These are phyloP conservation scores for Antennarius maculatus DNA, from an alignment of 2,797 vertebrate species.

Conservation along the genomic window DNA sequence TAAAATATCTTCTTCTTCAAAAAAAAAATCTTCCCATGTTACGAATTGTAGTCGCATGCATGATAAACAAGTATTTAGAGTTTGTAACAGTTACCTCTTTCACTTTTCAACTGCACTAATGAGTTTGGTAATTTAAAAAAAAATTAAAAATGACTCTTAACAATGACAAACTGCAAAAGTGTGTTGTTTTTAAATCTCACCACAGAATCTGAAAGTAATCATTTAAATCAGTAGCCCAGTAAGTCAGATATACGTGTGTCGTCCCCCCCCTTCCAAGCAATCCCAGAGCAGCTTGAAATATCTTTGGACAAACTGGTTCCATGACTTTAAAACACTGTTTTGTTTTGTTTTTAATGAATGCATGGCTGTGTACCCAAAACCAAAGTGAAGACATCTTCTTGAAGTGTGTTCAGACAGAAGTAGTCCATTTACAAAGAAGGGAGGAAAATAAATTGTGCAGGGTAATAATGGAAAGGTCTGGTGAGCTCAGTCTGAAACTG, in stretches of 20 bases:
- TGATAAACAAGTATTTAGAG: conserved; percentile 58
- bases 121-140: conserved; percentile 7
- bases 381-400: conserved; percentile 25
- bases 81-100: conserved; percentile 40
- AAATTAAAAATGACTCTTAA: conserved; percentile 26
- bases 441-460: neutral
- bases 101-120: conserved; percentile 24
- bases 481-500: neutral
- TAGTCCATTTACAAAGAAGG: neutral
- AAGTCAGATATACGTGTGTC: conserved; percentile 14
- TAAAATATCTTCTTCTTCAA: conserved; percentile 37
- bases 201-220: conserved; percentile 1
- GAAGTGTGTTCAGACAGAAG: conserved; percentile 11
- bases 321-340: conserved; percentile 8
- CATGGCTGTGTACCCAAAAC: conserved; percentile 30
- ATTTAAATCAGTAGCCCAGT: conserved; percentile 23
- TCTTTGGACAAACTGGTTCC: conserved; percentile 37
- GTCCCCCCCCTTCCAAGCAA: conserved; percentile 14
- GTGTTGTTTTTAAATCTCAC: conserved; percentile 28
- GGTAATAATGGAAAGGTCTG: neutral
- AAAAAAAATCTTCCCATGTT: conserved; percentile 38
- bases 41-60: conserved; percentile 71
- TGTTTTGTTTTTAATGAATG: conserved; percentile 27
- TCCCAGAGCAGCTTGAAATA: conserved; percentile 32
- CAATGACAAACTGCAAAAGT: conserved; percentile 13